These are phyloP conservation scores for Drosophila greeni DNA, from an alignment of 2,888 invertebrate species.

Conservation along the genomic window DNA sequence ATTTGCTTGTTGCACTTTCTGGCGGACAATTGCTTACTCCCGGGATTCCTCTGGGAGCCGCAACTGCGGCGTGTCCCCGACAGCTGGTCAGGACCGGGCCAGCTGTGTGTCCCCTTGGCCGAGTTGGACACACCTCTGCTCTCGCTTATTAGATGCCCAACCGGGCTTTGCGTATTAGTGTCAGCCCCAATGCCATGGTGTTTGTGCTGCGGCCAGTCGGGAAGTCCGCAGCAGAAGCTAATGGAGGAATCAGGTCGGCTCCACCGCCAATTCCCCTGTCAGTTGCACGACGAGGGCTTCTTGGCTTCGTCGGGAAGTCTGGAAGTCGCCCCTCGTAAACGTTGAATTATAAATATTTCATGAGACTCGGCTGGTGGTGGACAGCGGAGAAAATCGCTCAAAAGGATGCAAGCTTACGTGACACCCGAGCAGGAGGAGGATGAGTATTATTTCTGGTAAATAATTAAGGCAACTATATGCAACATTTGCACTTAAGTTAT, in stretches of 20 bases:
- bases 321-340: conserved; percentile 40
- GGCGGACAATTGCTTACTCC: conserved; percentile 24
- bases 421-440: background rate
- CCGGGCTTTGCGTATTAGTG: conserved; percentile 68
- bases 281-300: conserved; percentile 44
- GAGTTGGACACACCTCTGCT: conserved; percentile 45
- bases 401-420: conserved; percentile 5
- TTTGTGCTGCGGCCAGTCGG: conserved; percentile 52
- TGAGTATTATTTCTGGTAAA: background rate
- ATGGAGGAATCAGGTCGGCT: conserved; percentile 15
- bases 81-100: conserved; percentile 11
- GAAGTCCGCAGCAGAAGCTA: conserved; percentile 23
- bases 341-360: conserved; percentile 70
- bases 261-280: conserved; percentile 42
- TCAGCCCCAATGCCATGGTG: conserved; percentile 65
- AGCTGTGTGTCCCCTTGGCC: conserved; percentile 23
- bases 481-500: too few relatives aligned
- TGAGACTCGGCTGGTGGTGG: conserved; percentile 37
- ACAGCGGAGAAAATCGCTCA: conserved; percentile 48
- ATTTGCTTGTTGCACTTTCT: conserved; percentile 49
- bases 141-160: conserved; percentile 68
- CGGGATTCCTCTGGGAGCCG: conserved; percentile 16
- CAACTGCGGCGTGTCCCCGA: conserved; percentile 25
- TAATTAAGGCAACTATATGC: background rate
- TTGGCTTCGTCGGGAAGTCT: background rate